These are phyloP conservation scores for Dromaius novaehollandiae DNA, from an alignment of 2,113 vertebrate species.

Conservation along the genomic window DNA sequence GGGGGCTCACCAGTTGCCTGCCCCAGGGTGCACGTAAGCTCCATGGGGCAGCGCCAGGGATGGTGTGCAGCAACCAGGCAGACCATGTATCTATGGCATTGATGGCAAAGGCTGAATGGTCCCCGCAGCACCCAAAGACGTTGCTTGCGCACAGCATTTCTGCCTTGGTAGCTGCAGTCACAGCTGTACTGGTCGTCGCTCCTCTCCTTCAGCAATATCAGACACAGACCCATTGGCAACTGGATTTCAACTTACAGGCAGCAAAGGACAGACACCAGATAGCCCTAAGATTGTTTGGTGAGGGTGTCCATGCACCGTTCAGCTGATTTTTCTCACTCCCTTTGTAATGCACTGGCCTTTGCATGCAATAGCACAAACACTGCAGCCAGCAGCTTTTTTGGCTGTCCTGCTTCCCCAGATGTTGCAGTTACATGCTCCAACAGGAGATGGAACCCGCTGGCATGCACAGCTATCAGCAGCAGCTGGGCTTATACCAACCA, in stretches of 20 bases:
- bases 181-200: background rate
- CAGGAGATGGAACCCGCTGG: slow-evolving; percentile 30
- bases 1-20: background rate
- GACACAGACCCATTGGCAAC: background rate
- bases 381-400: background rate
- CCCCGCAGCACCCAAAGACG: accelerated
- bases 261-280: background rate
- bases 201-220: background rate
- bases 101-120: background rate
- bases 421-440: background rate
- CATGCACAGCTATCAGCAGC: slow-evolving; percentile 9
- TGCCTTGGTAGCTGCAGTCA: background rate
- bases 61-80: too few species aligned
- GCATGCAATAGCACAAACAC: background rate
- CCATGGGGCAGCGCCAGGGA: accelerated
- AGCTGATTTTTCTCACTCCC: background rate
- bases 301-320: background rate
- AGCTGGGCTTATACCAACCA: slow-evolving; percentile 56
- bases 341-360: background rate
- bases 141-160: background rate
- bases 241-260: background rate
- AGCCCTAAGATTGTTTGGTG: background rate
- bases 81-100: background rate
- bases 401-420: background rate
- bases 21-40: background rate